phyloP scores from a whole-genome alignment of 2,888 invertebrate genomes.

The Drosophila mulleri region DNA sequence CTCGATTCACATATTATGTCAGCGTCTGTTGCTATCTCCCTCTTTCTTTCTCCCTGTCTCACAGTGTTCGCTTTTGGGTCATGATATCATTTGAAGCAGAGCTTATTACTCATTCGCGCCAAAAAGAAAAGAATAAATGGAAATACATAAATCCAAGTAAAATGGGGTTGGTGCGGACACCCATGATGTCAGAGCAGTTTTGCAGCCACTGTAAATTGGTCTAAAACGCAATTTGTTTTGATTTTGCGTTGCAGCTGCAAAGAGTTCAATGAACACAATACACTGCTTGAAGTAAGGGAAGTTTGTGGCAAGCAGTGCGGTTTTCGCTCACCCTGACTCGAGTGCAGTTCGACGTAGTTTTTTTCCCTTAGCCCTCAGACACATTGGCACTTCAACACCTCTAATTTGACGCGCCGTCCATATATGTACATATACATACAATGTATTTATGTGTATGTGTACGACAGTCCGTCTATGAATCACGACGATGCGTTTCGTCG shows the following conservation, averaged over 20 bases:
- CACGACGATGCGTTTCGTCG: slow-evolving; percentile 46
- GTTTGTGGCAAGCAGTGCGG: slow-evolving; percentile 45
- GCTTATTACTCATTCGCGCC: slow-evolving; percentile 70
- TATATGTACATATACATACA: no score
- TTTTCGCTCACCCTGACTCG: slow-evolving; percentile 16
- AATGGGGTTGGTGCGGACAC: slow-evolving; percentile 15
- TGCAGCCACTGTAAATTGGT: not conserved
- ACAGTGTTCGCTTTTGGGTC: slow-evolving; percentile 34
- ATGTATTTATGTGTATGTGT: not conserved
- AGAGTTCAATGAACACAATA: slow-evolving; percentile 39
- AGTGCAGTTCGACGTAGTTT: slow-evolving; percentile 5
- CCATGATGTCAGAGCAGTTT: slow-evolving; percentile 50
- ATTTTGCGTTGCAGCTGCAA: slow-evolving; percentile 45
- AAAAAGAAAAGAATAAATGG: slow-evolving; percentile 44
- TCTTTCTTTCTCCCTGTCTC: not conserved
- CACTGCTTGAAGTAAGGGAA: slow-evolving; percentile 27
- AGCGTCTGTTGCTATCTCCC: slow-evolving; percentile 25
- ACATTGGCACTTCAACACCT: slow-evolving; percentile 46
- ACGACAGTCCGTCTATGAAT: slow-evolving; percentile 35
- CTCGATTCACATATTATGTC: slow-evolving; percentile 66
- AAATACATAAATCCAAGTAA: slow-evolving; percentile 38
- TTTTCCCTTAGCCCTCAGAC: not conserved
- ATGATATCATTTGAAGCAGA: slow-evolving; percentile 70
- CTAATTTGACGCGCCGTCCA: slow-evolving; percentile 16
- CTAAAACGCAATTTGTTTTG: slow-evolving; percentile 41